Evolutionary conservation across 2,888 invertebrate species (phyloP).

Genomic region (Dicranocentrus wangi): DNA sequence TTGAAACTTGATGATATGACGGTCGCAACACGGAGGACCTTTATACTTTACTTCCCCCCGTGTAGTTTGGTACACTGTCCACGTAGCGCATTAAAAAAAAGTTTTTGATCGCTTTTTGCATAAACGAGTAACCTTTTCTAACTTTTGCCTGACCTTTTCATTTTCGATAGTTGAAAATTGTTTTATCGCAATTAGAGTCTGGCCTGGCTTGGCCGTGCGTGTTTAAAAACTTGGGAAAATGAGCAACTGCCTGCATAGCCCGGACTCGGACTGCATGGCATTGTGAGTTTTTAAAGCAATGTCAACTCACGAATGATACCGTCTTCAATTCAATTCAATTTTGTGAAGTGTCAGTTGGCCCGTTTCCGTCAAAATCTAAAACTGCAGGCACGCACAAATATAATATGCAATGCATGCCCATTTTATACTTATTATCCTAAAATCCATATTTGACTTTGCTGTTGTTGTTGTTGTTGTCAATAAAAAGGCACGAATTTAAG

Average conservation of each 20-base stretch:
- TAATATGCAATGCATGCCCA: background rate
- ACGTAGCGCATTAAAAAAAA: no score
- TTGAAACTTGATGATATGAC: constrained; percentile 54
- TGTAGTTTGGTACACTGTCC: no score
- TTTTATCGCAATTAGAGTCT: no score
- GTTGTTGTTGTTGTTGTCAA: constrained; percentile 5
- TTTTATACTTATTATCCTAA: background rate
- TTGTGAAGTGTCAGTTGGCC: constrained; percentile 46
- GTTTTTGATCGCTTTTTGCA: no score
- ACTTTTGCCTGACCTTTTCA: background rate
- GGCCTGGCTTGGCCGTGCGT: no score
- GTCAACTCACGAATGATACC: constrained; percentile 31
- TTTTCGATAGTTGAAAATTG: no score
- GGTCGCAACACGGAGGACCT: background rate
- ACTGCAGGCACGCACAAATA: constrained; percentile 15
- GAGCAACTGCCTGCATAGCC: background rate
- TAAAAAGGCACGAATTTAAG: no score
- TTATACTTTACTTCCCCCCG: no score
- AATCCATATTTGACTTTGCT: constrained; percentile 29
- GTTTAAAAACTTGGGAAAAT: no score
- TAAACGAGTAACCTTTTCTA: background rate
- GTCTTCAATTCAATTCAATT: constrained; percentile 23
- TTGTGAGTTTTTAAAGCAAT: background rate
- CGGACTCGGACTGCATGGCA: no score
- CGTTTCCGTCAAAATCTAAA: constrained; percentile 23